Evolutionary conservation across 1,140 invertebrate species (phyloP).

Genomic region (Cephus cinctus): DNA sequence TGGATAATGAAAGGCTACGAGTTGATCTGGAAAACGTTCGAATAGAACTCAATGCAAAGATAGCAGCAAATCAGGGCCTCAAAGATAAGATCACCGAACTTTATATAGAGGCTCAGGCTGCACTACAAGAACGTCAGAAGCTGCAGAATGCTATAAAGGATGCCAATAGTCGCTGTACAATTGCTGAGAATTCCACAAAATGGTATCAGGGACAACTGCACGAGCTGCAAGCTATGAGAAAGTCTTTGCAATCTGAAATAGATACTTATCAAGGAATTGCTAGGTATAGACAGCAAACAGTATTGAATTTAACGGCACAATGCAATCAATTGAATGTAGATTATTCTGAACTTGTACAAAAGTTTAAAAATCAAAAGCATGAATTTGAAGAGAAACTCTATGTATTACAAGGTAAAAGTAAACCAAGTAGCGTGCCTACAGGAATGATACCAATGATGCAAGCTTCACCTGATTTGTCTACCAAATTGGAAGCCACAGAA

Average conservation of each 20-base stretch:
- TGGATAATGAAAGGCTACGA: constrained; percentile 36
- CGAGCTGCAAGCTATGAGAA: constrained; percentile 32
- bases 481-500: constrained; percentile 27
- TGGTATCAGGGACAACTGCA: constrained; percentile 40
- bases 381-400: constrained; percentile 12
- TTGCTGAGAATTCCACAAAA: constrained; percentile 30
- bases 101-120: constrained; percentile 31
- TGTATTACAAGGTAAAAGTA: not conserved
- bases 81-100: constrained; percentile 39
- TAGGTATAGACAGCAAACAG: constrained; percentile 29
- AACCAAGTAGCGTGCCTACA: not conserved
- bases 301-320: constrained; percentile 25
- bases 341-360: constrained; percentile 22
- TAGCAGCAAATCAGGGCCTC: constrained; percentile 37
- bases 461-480: constrained; percentile 18
- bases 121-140: constrained; percentile 33
- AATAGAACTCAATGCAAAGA: constrained; percentile 35
- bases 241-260: constrained; percentile 32
- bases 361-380: constrained; percentile 28
- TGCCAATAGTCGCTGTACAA: constrained; percentile 19
- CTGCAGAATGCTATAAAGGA: constrained; percentile 32
- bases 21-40: constrained; percentile 32
- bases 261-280: constrained; percentile 35
- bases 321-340: constrained; percentile 32
- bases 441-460: not conserved